Conservation (phyloP, 2,888 invertebrate genomes). For the Beris morrisii region DNA sequence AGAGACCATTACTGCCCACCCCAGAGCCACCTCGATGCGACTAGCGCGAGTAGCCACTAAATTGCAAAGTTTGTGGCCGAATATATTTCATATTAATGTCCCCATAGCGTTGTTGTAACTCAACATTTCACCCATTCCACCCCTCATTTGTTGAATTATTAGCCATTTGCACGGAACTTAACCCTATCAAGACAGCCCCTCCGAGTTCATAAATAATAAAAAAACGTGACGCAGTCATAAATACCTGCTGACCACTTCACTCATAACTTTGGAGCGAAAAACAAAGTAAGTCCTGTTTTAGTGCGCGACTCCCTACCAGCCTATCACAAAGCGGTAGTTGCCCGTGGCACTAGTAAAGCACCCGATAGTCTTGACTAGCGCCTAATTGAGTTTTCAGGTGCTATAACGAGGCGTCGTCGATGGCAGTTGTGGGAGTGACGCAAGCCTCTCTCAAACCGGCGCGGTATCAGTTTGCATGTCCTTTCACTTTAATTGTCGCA, state of each 20-base stretch:
- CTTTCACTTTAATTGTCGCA: slow-evolving; percentile 29
- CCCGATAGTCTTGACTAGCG: not conserved
- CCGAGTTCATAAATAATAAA: slow-evolving; percentile 38
- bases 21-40: not conserved
- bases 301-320: too few relatives aligned
- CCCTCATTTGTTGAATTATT: slow-evolving; percentile 32
- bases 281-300: not conserved
- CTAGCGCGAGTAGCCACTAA: slow-evolving; percentile 33
- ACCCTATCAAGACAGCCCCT: slow-evolving; percentile 37
- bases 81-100: slow-evolving; percentile 38
- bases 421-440: slow-evolving; percentile 7
- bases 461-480: slow-evolving; percentile 32
- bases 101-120: slow-evolving; percentile 37
- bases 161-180: slow-evolving; percentile 38
- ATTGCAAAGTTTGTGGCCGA: slow-evolving; percentile 37
- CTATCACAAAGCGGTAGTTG: too few relatives aligned
- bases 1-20: slow-evolving; percentile 4
- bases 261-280: slow-evolving; percentile 19
- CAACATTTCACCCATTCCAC: slow-evolving; percentile 31
- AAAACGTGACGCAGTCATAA: slow-evolving; percentile 38
- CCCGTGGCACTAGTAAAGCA: too few relatives aligned
- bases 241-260: slow-evolving; percentile 30
- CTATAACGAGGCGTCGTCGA: slow-evolving; percentile 11
- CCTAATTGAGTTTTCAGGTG: slow-evolving; percentile 25
- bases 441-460: slow-evolving; percentile 12